Evolutionary conservation across 2,888 invertebrate species (phyloP).

Genomic region (Nymphalis c-album): DNA sequence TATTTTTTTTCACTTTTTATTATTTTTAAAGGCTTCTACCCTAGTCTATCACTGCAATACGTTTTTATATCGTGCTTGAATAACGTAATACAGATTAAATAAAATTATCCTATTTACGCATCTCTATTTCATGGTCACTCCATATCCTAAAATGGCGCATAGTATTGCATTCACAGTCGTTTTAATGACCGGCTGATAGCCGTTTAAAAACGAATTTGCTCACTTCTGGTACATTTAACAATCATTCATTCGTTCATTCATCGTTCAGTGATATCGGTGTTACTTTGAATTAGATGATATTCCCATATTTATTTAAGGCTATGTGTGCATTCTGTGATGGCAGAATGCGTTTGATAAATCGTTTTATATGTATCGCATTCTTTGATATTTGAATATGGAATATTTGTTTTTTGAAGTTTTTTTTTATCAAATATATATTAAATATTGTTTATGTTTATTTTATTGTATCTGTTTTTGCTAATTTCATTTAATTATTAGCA

Average conservation of each 20-base stretch:
- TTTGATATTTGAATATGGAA: neutral
- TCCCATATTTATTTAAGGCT: slow-evolving; percentile 18
- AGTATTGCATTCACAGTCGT: slow-evolving; percentile 62
- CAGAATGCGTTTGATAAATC: neutral
- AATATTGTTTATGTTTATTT: too few species aligned
- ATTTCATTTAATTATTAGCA: too few species aligned
- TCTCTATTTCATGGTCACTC: slow-evolving; percentile 48
- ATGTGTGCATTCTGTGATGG: neutral
- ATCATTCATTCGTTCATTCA: slow-evolving; percentile 54
- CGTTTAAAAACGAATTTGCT: slow-evolving; percentile 83
- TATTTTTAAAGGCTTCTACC: too few species aligned
- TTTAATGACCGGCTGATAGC: slow-evolving; percentile 81
- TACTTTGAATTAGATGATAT: slow-evolving; percentile 28
- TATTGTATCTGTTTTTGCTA: too few species aligned
- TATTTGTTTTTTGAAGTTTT: too few species aligned
- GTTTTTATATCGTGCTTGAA: neutral
- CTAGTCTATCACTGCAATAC: too few species aligned
- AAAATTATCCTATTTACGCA: neutral
- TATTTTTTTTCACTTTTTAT: too few species aligned
- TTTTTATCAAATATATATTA: too few species aligned
- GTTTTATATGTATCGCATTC: neutral
- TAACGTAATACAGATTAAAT: neutral
- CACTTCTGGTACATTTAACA: slow-evolving; percentile 81
- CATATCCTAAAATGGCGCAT: slow-evolving; percentile 45
- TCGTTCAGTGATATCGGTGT: slow-evolving; percentile 39